Evolutionary conservation across 2,888 invertebrate species (phyloP), one percentile per base, ranked within the genome.

Genomic region (Flexamia atlantica): DNA sequence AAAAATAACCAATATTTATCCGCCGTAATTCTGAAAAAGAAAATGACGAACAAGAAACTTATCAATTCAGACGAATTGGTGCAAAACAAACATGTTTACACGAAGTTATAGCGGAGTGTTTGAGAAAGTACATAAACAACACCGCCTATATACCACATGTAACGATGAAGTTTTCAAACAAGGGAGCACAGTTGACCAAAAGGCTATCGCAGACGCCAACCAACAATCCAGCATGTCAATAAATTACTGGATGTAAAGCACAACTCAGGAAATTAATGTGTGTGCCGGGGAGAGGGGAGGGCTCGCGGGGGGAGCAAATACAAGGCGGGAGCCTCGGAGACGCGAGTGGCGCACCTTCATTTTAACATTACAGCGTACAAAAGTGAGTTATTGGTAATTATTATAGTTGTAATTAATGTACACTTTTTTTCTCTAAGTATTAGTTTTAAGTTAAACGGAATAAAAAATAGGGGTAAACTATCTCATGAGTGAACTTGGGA

Each of bases 211-310:
- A 40, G n/a, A 72, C 36, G 68, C 68, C 64, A 9, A 32, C 30
- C 72, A 23, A 72, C 72, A 72, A 42, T 72, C 40, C 36, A 36
- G 23, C 40, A 40, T 72, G 72, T 72, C 72, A 72, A 72, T 72
- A 72, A 72, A 72, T 72, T 72, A 72, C 72, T 72, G 72, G 72
- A 72, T 72, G 72, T 72, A 72, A 72, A 72, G 72, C 72, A 72
- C 72, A 72, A 72, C 72, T 72, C 72, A 72, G 72, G 72, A 72
- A 72, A 72, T 72, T 72, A 72, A 72, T 72, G 72, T 72, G 72
- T 72, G 72, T 72, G 72, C 72, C 12, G 23, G 72, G 23, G 72
- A 72, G 40, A 72, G 32, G n/a, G 9, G 68, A 72, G 72, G 25
- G 72, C 20, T 30, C 3, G 25, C 40, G 23, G 20, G 42, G 72